A percentile compares a stretch with the other conserved stretches of the same genome.
Evolutionary conservation across 2,888 invertebrate genomes (phyloP).

Genomic region (Meta bourneti): DNA sequence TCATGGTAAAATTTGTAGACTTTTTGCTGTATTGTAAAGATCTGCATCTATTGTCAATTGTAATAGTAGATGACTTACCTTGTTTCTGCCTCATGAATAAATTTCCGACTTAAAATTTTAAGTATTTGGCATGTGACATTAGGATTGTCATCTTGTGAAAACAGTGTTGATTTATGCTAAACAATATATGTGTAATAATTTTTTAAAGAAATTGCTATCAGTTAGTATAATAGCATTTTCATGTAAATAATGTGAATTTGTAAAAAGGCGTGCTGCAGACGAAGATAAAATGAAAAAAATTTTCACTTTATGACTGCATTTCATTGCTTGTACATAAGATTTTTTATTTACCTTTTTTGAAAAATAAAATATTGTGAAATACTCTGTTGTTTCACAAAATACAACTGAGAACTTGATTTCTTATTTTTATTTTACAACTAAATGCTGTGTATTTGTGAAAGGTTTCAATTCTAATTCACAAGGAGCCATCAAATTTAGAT

Average conservation of each 20-base stretch:
- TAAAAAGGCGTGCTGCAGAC: slow-evolving; percentile 67
- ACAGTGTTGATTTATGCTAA: slow-evolving; percentile 59
- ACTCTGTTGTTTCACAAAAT: slow-evolving; percentile 52
- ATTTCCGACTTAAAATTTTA: slow-evolving; percentile 14
- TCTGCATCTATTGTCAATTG: neutral
- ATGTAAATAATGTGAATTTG: slow-evolving; percentile 75
- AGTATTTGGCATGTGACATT: slow-evolving; percentile 21
- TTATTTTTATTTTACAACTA: neutral
- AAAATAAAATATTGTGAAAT: slow-evolving; percentile 72
- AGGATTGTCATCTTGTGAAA: slow-evolving; percentile 38
- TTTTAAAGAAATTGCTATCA: slow-evolving; percentile 60
- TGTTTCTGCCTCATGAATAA: slow-evolving; percentile 9
- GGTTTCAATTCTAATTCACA: no score
- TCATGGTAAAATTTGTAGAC: neutral
- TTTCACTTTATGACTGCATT: slow-evolving; percentile 73
- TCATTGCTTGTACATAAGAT: slow-evolving; percentile 75
- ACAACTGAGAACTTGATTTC: neutral
- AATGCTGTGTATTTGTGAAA: no score
- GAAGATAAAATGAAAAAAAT: slow-evolving; percentile 66
- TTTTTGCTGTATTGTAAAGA: neutral
- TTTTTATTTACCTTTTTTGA: slow-evolving; percentile 75
- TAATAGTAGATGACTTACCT: neutral
- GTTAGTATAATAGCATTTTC: slow-evolving; percentile 66
- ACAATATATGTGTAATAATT: slow-evolving; percentile 54
- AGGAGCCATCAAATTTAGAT: no score